Percentiles rank a stretch among this genome's conserved stretches.
phyloP scores from a whole-genome alignment of 2,888 invertebrate species.

The Abrostola tripartita region DNA sequence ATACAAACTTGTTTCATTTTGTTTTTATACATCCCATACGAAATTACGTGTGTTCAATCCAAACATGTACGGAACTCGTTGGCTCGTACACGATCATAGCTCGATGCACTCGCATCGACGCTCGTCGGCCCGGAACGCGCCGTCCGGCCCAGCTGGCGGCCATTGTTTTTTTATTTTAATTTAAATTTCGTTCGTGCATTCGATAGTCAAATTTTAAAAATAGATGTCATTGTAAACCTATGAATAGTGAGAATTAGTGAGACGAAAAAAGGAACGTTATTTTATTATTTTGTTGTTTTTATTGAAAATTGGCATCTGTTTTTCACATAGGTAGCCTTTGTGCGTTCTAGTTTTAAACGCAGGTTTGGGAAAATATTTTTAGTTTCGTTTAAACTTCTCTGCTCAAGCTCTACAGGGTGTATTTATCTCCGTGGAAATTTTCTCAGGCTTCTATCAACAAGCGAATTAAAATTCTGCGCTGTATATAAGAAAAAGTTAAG shows the following conservation, averaged over 20 bases:
- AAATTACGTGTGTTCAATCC: constrained; percentile 44
- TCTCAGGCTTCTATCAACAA: no score
- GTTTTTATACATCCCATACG: constrained; percentile 26
- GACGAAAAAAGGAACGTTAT: constrained; percentile 16
- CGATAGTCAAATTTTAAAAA: constrained; percentile 51
- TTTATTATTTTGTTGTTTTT: constrained; percentile 1
- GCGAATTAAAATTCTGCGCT: no score
- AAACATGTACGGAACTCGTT: constrained; percentile 45
- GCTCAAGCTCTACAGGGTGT: no score
- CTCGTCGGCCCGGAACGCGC: constrained; percentile 68
- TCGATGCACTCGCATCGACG: constrained; percentile 68
- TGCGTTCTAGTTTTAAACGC: background rate
- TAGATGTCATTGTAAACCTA: constrained; percentile 32
- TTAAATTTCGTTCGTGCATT: constrained; percentile 56
- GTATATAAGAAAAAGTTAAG: no score
- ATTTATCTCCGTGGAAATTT: no score
- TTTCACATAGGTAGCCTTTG: background rate
- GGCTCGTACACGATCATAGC: constrained; percentile 59
- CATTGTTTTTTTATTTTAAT: constrained; percentile 53
- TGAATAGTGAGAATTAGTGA: constrained; percentile 37
- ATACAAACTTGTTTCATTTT: background rate
- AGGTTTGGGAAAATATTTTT: no score
- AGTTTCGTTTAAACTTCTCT: no score
- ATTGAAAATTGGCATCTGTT: background rate
- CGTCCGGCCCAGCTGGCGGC: constrained; percentile 63